Percentiles rank a stretch among this genome's conserved stretches.
Conservation (phyloP, 1,140 invertebrate species). For the Anadara kagoshimensis region DNA sequence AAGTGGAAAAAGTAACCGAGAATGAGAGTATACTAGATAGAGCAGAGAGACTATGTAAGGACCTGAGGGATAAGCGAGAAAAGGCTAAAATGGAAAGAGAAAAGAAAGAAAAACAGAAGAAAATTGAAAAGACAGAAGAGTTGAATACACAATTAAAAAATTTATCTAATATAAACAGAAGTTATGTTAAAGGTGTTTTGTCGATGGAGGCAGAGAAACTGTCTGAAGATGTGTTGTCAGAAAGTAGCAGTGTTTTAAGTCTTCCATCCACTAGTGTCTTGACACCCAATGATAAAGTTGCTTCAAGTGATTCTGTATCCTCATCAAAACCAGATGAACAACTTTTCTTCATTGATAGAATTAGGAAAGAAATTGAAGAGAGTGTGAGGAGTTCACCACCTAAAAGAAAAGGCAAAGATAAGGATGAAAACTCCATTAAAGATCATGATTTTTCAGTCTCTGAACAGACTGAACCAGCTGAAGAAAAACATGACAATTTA, state of each 20-base stretch:
- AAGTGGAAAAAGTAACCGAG: slow-evolving; percentile 5
- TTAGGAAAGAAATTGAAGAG: slow-evolving; percentile 20
- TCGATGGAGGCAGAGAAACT: too few species aligned
- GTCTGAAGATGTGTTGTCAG: neutral
- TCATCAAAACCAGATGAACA: too few species aligned
- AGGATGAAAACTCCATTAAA: neutral
- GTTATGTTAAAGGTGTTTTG: slow-evolving; percentile 33
- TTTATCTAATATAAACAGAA: slow-evolving; percentile 38
- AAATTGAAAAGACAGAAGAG: slow-evolving; percentile 29
- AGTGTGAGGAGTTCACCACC: neutral
- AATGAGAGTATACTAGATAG: slow-evolving; percentile 26
- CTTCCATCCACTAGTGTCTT: too few species aligned
- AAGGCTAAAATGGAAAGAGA: slow-evolving; percentile 27
- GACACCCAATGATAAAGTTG: too few species aligned
- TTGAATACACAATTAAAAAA: slow-evolving; percentile 32
- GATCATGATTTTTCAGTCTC: neutral
- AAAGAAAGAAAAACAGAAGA: slow-evolving; percentile 31
- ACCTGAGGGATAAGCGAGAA: slow-evolving; percentile 31
- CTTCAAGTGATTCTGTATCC: too few species aligned
- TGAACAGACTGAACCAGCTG: neutral
- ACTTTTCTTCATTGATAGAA: slow-evolving; percentile 13
- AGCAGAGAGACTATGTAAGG: slow-evolving; percentile 39
- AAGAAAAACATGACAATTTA: neutral
- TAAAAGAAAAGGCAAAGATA: neutral
- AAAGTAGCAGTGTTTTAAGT: neutral